phyloP scores from a whole-genome alignment of 2,797 vertebrate species.

The Trematomus bernacchii region DNA sequence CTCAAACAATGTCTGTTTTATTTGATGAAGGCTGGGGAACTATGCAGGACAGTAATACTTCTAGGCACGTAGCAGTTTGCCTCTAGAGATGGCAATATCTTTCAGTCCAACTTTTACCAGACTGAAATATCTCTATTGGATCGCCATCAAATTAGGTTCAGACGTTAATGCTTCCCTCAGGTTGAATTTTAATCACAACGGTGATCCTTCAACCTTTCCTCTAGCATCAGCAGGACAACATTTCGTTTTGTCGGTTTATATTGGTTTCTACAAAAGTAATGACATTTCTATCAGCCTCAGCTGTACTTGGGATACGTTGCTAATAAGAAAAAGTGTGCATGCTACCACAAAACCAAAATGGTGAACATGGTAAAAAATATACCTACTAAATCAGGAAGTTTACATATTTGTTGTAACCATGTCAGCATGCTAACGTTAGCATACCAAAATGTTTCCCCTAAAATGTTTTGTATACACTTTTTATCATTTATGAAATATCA shows the following conservation, averaged over 20 bases:
- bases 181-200: background rate
- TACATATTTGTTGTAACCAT: too few relatives aligned
- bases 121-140: background rate
- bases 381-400: background rate
- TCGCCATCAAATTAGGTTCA: background rate
- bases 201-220: background rate
- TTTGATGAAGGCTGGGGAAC: constrained; percentile 10
- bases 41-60: background rate
- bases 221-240: background rate
- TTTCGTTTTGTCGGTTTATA: background rate
- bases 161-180: background rate
- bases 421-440: background rate
- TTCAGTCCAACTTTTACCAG: background rate
- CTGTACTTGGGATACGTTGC: background rate
- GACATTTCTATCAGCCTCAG: background rate
- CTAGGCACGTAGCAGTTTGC: background rate
- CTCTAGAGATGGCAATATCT: background rate
- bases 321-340: background rate
- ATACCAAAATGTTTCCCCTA: too few relatives aligned
- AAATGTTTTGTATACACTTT: too few relatives aligned
- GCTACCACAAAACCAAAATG: background rate
- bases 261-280: background rate
- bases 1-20: background rate
- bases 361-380: background rate
- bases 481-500: too few relatives aligned